Base-by-base conservation (phyloP, 37 sponge, comb jelly and placozoan species). In the Halichondria panicea region DNA sequence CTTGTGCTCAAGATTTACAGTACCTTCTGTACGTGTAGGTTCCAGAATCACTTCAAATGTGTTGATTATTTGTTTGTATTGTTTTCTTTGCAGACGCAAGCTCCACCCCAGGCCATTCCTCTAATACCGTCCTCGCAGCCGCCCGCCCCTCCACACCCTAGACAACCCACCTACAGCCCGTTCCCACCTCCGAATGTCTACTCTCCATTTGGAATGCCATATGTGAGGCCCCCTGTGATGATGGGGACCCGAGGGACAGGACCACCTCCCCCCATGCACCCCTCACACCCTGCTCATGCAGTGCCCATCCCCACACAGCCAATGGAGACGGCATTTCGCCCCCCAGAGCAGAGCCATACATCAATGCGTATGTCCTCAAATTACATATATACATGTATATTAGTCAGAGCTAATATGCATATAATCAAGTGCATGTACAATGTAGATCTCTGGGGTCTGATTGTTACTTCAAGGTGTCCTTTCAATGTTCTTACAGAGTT, bases 151-250 rank as follows among this genome's bases (percentile, higher is more conserved):
- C 54, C 78, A n/a, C 83, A 38, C 19, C 11, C 46, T 3, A 28
- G 38, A 0, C 62, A 1, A 3, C 82, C 66, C 37, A n/a, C 74
- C 41, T 53, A 74, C 34, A 4, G 41, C 35, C 61, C 28, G 44
- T 58, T 45, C 24, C 79, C 75, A 15, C 84, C 77, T 21, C 55
- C 68, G 37, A 55, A 65, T 32, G 82, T 45, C 15, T 87, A 80
- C 63, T 65, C 55, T 36, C 71, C 87, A 0, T 87, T 80, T 80
- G 83, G 76, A 7, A 57, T 88, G 71, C 78, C 77, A 5, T 88
- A 81, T 36, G 76, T 81, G 42, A 69, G 83, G 36, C 83, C 82
- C 34, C 77, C 83, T 21, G 22, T 77, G 36, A 75, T 81, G 83
- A 76, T 82, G 72, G 57, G 73, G n/a, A 45, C 12, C 37, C 37